Conservation (phyloP, 2,888 invertebrate species). For the Oasisia sp. region DNA sequence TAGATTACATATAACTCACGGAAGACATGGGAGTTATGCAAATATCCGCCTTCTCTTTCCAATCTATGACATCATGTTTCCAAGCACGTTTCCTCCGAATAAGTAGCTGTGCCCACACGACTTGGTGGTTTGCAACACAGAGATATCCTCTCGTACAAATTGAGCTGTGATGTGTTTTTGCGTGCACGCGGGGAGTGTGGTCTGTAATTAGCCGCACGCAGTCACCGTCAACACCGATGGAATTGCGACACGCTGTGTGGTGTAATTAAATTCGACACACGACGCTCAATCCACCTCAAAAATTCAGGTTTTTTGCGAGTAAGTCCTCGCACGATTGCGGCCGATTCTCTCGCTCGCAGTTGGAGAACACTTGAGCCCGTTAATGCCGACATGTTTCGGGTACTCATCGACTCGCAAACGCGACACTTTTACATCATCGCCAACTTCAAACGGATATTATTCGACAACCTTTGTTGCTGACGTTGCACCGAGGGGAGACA, state of each 20-base stretch:
- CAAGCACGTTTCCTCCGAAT: not conserved
- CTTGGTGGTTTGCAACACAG: not conserved
- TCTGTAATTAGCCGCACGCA: not conserved
- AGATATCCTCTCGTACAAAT: not conserved
- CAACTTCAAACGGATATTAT: not conserved
- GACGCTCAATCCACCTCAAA: not conserved
- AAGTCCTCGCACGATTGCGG: not conserved
- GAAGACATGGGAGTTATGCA: no score
- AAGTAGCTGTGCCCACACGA: not conserved
- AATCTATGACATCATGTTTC: not conserved
- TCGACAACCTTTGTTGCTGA: not conserved
- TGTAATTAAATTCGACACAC: slow-evolving; percentile 4
- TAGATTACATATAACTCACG: no score
- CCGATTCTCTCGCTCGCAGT: no score
- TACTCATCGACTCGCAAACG: not conserved
- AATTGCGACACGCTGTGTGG: not conserved
- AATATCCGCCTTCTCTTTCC: no score
- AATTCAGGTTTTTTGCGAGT: not conserved
- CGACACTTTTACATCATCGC: not conserved
- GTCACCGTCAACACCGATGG: not conserved
- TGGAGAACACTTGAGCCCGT: no score
- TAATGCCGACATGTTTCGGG: no score
- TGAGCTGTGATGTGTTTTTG: not conserved
- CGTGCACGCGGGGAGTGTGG: not conserved
- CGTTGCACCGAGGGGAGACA: not conserved